These are phyloP conservation scores for Callimico goeldii DNA, from an alignment of 2,797 vertebrate genomes.

Conservation along the genomic window DNA sequence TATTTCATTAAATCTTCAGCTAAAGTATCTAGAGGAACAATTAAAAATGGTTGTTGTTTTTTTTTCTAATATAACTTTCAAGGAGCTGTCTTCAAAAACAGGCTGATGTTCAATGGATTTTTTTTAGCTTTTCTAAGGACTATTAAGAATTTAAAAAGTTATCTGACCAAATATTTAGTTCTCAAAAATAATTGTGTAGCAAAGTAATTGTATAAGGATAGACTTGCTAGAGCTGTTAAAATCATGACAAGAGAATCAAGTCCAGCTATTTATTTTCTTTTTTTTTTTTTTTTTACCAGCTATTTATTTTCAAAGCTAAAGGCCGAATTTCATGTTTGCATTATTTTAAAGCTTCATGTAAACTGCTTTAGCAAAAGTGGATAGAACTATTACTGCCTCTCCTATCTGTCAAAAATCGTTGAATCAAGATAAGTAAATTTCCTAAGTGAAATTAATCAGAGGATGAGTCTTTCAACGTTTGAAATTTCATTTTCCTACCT, in stretches of 20 bases:
- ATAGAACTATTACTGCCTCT: neutral
- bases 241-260: constrained; percentile 1
- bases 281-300: no score
- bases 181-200: neutral
- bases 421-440: neutral
- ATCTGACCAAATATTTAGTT: constrained; percentile 25
- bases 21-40: neutral
- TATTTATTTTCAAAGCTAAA: neutral
- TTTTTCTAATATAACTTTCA: neutral
- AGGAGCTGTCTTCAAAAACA: constrained; percentile 18
- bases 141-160: neutral
- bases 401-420: neutral
- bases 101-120: neutral
- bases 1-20: constrained; percentile 30
- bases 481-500: neutral
- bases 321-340: neutral
- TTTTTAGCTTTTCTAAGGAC: neutral
- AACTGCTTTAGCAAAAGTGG: neutral
- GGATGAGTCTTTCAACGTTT: neutral
- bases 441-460: constrained; percentile 30
- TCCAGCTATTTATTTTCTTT: neutral
- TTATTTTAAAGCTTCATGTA: constrained; percentile 13
- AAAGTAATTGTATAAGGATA: neutral
- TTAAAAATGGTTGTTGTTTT: neutral
- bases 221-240: neutral